Evolutionary conservation across 2,888 invertebrate species (phyloP), one percentile per base, ranked within the genome.

Genomic region (Dorcus parallelipipedus): DNA sequence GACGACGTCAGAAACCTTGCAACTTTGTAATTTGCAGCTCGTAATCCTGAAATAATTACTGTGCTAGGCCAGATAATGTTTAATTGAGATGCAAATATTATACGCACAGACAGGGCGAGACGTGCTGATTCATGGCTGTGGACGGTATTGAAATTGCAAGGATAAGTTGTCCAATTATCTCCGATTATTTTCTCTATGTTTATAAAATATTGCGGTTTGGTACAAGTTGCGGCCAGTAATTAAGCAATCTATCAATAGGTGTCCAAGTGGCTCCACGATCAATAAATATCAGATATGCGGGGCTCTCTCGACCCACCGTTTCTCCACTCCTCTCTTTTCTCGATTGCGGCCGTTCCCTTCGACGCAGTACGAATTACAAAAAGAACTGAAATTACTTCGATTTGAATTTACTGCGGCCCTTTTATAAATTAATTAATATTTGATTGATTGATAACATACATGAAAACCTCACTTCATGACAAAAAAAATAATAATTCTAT

Each of bases 171-270:
- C 74, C 76, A 75, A 75, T 76, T 75, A 76, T 73, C 73, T 71
- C 68, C 70, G 71, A 75, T 73, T 74, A 75, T 76, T 74, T 75
- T 73, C 74, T 69, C 70, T 68, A 71, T 68, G 71, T 70, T 68
- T 66, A 71, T 75, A 73, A 75, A 72, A 73, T 75, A 75, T 73
- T 63, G 73, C 73, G 68, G 66, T 58, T 64, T 51, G 49, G 61
- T 69, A 70, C 70, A 68, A 67, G 70, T 72, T 71, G 69, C 70
- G 68, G 70, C 70, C 71, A 68, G 71, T 76, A 76, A 76, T 76
- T 75, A 75, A 76, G 75, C 75, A 72, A 75, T 76, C 75, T 75
- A 76, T 76, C 75, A 75, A 72, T 65, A 68, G 64, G 63, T 67
- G 72, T 73, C 72, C 70, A 67, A 68, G 52, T 58, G 59, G 53